Conservation (phyloP, 2,113 vertebrate species). For the sheep (Ovis aries) region DNA sequence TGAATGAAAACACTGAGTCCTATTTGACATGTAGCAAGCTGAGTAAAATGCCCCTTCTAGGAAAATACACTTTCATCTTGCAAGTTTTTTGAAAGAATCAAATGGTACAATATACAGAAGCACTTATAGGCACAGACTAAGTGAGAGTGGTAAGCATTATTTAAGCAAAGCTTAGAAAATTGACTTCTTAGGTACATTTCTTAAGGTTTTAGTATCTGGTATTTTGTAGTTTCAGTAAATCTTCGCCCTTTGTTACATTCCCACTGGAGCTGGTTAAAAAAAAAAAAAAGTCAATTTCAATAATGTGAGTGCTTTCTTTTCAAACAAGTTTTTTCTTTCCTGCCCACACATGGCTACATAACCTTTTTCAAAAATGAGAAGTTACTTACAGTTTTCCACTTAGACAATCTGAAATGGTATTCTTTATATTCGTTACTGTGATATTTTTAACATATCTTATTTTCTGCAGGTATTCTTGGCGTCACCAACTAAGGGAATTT, state of each 20-base stretch:
- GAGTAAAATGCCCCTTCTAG: background rate
- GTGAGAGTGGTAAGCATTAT: background rate
- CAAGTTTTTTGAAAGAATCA: background rate
- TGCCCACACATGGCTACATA: background rate
- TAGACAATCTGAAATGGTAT: background rate
- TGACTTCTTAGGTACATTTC: background rate
- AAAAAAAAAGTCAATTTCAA: background rate
- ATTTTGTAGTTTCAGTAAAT: conserved; percentile 30
- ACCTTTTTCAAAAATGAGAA: background rate
- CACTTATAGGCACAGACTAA: background rate
- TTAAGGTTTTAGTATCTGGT: background rate
- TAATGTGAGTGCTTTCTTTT: background rate
- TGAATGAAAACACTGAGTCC: background rate
- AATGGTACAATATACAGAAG: background rate
- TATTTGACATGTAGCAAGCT: background rate
- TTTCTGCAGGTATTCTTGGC: conserved; percentile 93
- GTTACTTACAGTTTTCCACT: conserved; percentile 20
- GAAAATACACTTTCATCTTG: background rate
- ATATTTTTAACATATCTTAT: conserved; percentile 12
- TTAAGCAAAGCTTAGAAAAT: background rate
- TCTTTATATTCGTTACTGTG: background rate
- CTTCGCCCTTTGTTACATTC: background rate
- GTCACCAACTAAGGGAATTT: conserved; percentile 96
- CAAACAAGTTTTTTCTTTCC: background rate
- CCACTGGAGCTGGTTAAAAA: background rate